Evolutionary conservation across 2,113 vertebrate genomes (phyloP).

Genomic region (Hypocryptadius cinnamomeus): DNA sequence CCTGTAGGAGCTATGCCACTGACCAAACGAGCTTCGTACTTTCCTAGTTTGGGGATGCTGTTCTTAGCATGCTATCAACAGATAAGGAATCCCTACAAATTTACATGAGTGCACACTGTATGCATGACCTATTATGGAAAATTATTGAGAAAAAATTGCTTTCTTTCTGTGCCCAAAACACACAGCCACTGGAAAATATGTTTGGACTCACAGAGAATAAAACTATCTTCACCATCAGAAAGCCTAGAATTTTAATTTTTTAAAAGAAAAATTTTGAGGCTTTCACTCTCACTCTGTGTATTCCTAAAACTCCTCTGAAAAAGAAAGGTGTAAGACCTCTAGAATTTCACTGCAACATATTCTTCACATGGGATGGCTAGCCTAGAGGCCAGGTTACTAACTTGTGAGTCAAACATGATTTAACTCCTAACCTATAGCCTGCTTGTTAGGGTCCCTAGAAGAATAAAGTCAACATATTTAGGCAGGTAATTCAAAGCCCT

Average conservation of each 20-base stretch:
- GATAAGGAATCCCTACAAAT: background rate
- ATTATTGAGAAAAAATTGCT: background rate
- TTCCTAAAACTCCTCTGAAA: background rate
- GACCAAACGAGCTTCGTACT: background rate
- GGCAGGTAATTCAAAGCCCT: background rate
- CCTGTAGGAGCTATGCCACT: background rate
- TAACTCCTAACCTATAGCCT: background rate
- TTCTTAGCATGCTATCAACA: background rate
- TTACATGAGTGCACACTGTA: background rate
- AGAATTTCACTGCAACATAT: background rate
- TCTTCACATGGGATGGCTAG: background rate
- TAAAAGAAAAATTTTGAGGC: background rate
- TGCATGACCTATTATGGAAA: background rate
- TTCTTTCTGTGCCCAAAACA: background rate
- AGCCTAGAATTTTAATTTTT: background rate
- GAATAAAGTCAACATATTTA: background rate
- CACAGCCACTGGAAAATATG: background rate
- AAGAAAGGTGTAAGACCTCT: background rate
- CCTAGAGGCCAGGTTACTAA: background rate
- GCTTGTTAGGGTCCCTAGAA: background rate
- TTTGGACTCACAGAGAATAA: background rate
- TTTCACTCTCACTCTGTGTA: background rate
- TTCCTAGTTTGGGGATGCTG: background rate
- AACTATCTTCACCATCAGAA: background rate
- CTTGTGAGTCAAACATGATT: background rate